phyloP scores from a whole-genome alignment of 2,113 vertebrate genomes.

The Jacana jacana region DNA sequence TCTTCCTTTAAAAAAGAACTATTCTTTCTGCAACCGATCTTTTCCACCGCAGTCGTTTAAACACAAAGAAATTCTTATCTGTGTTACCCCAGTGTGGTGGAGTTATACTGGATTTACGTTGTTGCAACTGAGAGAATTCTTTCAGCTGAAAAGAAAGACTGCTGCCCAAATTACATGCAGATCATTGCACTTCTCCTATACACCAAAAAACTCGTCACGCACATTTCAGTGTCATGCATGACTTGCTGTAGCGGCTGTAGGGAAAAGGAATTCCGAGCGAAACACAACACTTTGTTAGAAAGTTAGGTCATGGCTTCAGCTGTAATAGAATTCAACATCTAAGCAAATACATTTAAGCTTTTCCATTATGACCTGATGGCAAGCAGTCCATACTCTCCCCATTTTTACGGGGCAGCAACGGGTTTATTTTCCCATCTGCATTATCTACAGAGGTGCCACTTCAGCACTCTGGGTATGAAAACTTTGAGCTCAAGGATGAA shows the following conservation, averaged over 20 bases:
- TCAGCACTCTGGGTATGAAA: background rate
- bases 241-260: constrained; percentile 12
- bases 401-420: background rate
- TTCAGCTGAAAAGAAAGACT: constrained; percentile 58
- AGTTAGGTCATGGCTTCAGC: background rate
- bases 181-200: constrained; percentile 52
- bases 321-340: background rate
- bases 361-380: background rate
- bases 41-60: constrained; percentile 29
- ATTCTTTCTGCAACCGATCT: constrained; percentile 45
- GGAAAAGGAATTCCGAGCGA: constrained; percentile 27
- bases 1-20: constrained; percentile 53
- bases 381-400: background rate
- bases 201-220: constrained; percentile 14
- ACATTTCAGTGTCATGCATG: constrained; percentile 51
- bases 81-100: constrained; percentile 2
- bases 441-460: background rate
- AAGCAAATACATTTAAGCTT: background rate
- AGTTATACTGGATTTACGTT: constrained; percentile 57
- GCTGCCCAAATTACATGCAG: constrained; percentile 42
- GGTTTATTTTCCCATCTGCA: background rate
- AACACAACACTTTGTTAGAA: constrained; percentile 10
- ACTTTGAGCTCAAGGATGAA: background rate
- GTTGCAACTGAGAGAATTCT: constrained; percentile 60
- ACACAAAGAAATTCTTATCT: constrained; percentile 56